Conservation (phyloP, 2,888 invertebrate species). For the Leucophenga maculata region DNA sequence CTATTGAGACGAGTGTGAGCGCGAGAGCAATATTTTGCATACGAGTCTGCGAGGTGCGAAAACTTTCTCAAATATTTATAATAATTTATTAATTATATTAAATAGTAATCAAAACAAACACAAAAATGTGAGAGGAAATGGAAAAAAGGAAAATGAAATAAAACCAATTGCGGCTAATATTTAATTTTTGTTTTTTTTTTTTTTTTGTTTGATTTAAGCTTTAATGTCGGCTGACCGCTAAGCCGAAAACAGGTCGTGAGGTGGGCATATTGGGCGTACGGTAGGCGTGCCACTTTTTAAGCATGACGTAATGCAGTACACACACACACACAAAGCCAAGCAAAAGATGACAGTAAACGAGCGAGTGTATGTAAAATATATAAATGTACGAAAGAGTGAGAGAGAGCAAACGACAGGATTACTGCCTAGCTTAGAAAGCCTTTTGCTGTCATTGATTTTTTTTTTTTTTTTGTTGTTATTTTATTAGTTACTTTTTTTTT, state of each 20-base stretch:
- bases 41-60: slow-evolving; percentile 8
- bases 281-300: slow-evolving; percentile 27
- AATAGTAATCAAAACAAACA: neutral
- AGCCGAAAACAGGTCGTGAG: neutral
- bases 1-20: neutral
- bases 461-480: too few relatives aligned
- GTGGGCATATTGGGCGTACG: neutral
- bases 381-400: neutral
- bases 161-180: neutral
- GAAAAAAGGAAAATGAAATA: neutral
- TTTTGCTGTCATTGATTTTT: too few relatives aligned
- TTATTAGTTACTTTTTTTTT: too few relatives aligned
- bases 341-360: neutral
- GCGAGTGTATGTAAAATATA: neutral
- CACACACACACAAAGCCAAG: neutral
- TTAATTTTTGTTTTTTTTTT: neutral
- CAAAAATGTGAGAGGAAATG: neutral
- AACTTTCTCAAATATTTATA: slow-evolving; percentile 13
- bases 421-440: too few relatives aligned
- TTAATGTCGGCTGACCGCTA: slow-evolving; percentile 4
- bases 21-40: neutral
- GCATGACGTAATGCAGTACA: slow-evolving; percentile 5
- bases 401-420: neutral
- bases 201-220: neutral
- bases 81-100: slow-evolving; percentile 22